Evolutionary conservation across 1,140 invertebrate genomes (phyloP), one percentile per base, ranked within the genome.

Genomic region (Drosophila chauvacae): DNA sequence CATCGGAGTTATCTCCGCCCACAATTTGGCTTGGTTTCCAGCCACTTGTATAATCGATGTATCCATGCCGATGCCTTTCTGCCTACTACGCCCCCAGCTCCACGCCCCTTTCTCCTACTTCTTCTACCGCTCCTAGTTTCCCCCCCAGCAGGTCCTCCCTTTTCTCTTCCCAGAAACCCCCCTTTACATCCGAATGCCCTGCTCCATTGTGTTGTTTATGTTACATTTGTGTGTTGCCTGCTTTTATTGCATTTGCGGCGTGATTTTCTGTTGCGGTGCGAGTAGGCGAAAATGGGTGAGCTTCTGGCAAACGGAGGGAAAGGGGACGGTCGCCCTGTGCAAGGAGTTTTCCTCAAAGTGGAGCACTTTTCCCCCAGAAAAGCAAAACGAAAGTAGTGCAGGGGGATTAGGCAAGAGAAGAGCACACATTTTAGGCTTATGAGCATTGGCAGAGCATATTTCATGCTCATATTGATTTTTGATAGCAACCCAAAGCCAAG

Each of bases 1-100:
- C 28, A 45, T 70, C 62, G 60, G 62, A 60, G 60, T 71, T 79
- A 83, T 71, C 77, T 78, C 51, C 71, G 48, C 71, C 71, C 63
- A 50, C 70, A 69, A 60, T 56, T 42, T 62, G 53, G 66, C 69
- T 72, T 51, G 69, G 37, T 60, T 72, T 72, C 55, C 69, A 60
- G 66, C 69, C 69, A 73, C 72, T 88, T 88, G 85, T 88, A 90
- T 88, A 88, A 88, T 88, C 85, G 74, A 88, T 88, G 85, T 88
- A 90, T 85, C 85, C 85, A 88, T 78, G 83, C 72, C 65, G 72
- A 80, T 87, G 66, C 82, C 65, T 66, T 80, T 55, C 65, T 65
- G 79, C 83, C 83, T 80, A 83, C 69, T 37, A 35, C 83, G 33
- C 61, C 55, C 45, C 55, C 11, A 20, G 66, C 33, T 39, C 16